Evolutionary conservation across 1,140 invertebrate genomes (phyloP), one percentile per base, ranked within the genome.

Genomic region (Diachasma alloeum): DNA sequence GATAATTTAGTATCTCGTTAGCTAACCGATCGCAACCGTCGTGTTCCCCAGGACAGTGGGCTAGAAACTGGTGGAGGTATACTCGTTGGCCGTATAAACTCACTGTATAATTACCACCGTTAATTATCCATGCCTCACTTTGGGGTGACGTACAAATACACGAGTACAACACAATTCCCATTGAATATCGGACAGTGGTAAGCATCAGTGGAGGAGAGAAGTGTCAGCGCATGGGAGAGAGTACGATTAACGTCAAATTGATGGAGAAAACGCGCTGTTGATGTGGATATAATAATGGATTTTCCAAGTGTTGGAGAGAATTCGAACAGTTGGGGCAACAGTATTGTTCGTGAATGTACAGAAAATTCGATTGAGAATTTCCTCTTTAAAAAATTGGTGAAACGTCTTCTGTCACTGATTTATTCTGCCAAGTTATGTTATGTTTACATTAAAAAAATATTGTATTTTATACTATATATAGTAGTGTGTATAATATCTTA

Each of bases 1-100:
- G 81, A 79, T 83, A 83, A 83, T 79, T 82, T 80, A 83, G 83
- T 83, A 82, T 81, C 83, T 83, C 81, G 78, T 79, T 82, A 83
- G 78, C 80, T 81, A 79, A 76, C 74, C 81, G 79, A 80, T 83
- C 77, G 73, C 79, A 77, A 79, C 79, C 75, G 79, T 76, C 26
- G 63, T 39, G 19, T 39, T 48, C 1, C 59, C 31, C 56, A 5
- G 26, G 24, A 42, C 39, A 42, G 39, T 42, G 39, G 39, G 10
- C 1, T 42, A 42, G 48, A 53, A 31, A 53, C 48, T 53, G 48
- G 48, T n/a, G 44, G 37, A 46, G 13, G 37, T 44, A n/a, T 17
- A 48, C 19, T 42, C 15, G 67, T 26, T 63, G 59, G 71, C 48
- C 13, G 68, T 9, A 72, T 67, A 75, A 53, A 78, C 42, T 71